Evolutionary conservation across 2,888 invertebrate species (phyloP), one percentile per base, ranked within the genome.

Genomic region (Spodoptera exigua): DNA sequence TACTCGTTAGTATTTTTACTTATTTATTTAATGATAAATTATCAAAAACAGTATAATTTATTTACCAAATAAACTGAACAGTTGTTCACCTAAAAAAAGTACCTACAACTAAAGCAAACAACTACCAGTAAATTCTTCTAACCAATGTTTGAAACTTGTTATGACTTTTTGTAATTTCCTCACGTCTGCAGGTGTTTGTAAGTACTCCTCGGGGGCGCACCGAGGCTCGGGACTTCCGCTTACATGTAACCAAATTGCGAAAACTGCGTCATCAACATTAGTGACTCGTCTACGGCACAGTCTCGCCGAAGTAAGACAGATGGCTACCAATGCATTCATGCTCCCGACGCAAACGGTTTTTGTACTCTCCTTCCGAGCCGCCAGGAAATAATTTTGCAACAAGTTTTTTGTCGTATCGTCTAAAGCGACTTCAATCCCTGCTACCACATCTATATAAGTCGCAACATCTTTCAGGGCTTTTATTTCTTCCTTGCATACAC

Each of bases 181-280:
- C 16, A 89, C 77, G 70, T 89, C 84, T 11, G 82, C 80, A 4
- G 94, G 92, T 3, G 91, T 88, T 69, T 88, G 84, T 21, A 93
- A 83, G 61, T 89, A 92, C 49, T 93, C 92, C 12, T 88, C 87
- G 10, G 93, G 93, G 13, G 90, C 92, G 45, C 89, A 83, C 69
- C 92, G 86, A 2, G 91, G 92, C 51, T 90, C 91, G 11, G 90
- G 85, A 61, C 82, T 82, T 0, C 92, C 91, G 43, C 89, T 86
- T 1, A 88, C 86, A 63, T 94, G 93, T 32, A 94, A 78, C 94
- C 94, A 94, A 58, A 93, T 89, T 12, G 93, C 91, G 46, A 94
- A 86, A 10, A 92, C 81, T 12, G 92, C 94, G 62, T 94, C 94
- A 56, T 92, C 87, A 21, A 85, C 72, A 54, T 83, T 87, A 2